Percentiles rank a stretch among this genome's conserved stretches.
Evolutionary conservation across 2,888 invertebrate species (phyloP).

Genomic region (Euphydryas editha): DNA sequence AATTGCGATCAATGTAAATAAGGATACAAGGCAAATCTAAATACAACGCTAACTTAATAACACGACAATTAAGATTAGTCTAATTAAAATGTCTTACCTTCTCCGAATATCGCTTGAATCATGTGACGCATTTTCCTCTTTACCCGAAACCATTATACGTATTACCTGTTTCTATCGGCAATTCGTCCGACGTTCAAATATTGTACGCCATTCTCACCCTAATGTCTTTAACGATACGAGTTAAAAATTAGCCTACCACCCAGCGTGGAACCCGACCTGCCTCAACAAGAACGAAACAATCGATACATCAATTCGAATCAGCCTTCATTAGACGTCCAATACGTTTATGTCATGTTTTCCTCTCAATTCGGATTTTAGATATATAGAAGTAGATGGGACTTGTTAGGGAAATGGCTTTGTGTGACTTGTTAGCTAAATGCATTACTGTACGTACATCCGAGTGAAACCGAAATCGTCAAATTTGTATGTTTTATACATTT

Average conservation of each 20-base stretch:
- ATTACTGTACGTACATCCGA: not conserved
- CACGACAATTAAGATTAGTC: not conserved
- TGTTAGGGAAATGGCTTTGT: conserved; percentile 4
- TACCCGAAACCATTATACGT: conserved; percentile 34
- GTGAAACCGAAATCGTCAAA: too few relatives aligned
- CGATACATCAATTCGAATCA: conserved; percentile 37
- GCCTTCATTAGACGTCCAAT: conserved; percentile 34
- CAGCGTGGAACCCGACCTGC: conserved; percentile 26
- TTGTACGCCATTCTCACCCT: conserved; percentile 22
- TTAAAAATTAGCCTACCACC: conserved; percentile 16
- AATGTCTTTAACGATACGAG: conserved; percentile 19
- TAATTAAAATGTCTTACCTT: conserved; percentile 5
- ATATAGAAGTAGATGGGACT: conserved; percentile 4
- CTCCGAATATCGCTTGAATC: conserved; percentile 24
- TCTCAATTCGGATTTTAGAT: conserved; percentile 14
- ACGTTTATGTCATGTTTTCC: conserved; percentile 31
- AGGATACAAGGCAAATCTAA: not conserved
- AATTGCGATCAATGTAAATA: too few relatives aligned
- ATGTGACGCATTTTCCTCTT: conserved; percentile 28
- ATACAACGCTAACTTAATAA: not conserved
- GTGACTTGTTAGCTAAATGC: conserved; percentile 6
- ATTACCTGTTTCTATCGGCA: conserved; percentile 34
- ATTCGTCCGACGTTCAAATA: conserved; percentile 24
- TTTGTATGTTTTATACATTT: too few relatives aligned
- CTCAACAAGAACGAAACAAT: conserved; percentile 36